Evolutionary conservation across 1,140 invertebrate genomes (phyloP).

Genomic region (Amyelois transitella): DNA sequence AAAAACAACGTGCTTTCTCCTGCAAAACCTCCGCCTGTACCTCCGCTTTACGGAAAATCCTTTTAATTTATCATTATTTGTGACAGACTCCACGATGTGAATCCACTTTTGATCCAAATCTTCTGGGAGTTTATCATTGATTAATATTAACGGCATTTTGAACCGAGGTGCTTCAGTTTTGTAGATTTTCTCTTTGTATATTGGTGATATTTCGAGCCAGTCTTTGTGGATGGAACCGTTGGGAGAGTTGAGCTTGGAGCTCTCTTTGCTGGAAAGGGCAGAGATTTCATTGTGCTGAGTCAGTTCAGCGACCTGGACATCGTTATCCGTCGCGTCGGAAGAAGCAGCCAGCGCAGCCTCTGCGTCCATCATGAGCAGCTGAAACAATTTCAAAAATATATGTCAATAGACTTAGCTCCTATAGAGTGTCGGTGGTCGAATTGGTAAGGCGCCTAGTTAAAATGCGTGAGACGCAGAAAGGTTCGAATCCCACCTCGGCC

Average conservation of each 20-base stretch:
- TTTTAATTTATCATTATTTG: constrained; percentile 50
- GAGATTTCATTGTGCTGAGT: constrained; percentile 42
- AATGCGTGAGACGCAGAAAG: too few relatives aligned
- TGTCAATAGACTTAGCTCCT: too few relatives aligned
- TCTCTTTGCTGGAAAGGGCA: constrained; percentile 38
- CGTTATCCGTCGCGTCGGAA: constrained; percentile 25
- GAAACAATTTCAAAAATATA: constrained; percentile 24
- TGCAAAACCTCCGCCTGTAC: constrained; percentile 55
- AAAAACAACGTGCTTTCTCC: constrained; percentile 43
- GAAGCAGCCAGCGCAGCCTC: constrained; percentile 44
- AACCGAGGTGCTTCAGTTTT: constrained; percentile 31
- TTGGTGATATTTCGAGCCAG: constrained; percentile 31
- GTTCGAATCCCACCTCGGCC: too few relatives aligned
- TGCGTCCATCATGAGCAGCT: constrained; percentile 40
- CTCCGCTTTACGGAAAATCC: constrained; percentile 41
- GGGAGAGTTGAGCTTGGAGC: constrained; percentile 27
- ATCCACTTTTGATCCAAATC: constrained; percentile 56
- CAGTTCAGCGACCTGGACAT: constrained; percentile 29
- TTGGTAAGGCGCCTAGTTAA: too few relatives aligned
- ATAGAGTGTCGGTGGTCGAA: too few relatives aligned
- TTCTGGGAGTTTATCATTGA: constrained; percentile 55
- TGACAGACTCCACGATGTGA: constrained; percentile 39
- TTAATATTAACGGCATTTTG: constrained; percentile 56
- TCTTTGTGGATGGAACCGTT: constrained; percentile 27
- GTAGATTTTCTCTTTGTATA: constrained; percentile 25